Evolutionary conservation across 1,140 invertebrate species (phyloP).

Genomic region (Cepaea nemoralis): DNA sequence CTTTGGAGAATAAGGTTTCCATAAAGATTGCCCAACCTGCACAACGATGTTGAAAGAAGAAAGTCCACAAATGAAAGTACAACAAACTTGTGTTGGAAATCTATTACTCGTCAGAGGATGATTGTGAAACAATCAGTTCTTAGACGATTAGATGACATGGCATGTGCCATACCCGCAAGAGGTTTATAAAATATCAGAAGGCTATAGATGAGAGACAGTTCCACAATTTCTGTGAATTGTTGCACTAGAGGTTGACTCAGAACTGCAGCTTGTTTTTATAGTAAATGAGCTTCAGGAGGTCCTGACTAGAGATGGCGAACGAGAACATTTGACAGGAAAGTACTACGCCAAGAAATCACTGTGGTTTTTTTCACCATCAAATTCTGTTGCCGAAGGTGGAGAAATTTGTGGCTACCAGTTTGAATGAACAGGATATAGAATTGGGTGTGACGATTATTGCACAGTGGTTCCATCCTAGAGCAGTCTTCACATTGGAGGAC

Average conservation of each 20-base stretch:
- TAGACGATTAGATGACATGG: not conserved
- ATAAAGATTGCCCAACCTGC: not conserved
- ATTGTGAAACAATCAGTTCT: not conserved
- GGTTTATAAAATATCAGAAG: not conserved
- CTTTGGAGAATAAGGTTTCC: not conserved
- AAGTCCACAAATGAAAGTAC: not conserved
- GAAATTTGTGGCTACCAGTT: not conserved
- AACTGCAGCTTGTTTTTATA: not conserved
- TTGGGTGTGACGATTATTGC: conserved; percentile 13
- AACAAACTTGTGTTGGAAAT: not conserved
- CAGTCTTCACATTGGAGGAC: not conserved
- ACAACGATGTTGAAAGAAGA: not conserved
- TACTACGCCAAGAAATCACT: conserved; percentile 24
- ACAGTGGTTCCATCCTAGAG: conserved; percentile 19
- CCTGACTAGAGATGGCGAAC: not conserved
- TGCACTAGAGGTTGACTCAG: not conserved
- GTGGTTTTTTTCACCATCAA: not conserved
- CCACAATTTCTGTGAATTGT: not conserved
- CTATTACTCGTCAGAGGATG: not conserved
- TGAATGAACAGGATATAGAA: conserved; percentile 4
- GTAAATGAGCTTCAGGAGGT: not conserved
- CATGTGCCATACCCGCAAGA: not conserved
- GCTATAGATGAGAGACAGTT: not conserved
- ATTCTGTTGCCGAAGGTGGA: not conserved
- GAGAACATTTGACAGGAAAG: not conserved